phyloP scores from a whole-genome alignment of 2,888 invertebrate species.

The Aphidius colemani region DNA sequence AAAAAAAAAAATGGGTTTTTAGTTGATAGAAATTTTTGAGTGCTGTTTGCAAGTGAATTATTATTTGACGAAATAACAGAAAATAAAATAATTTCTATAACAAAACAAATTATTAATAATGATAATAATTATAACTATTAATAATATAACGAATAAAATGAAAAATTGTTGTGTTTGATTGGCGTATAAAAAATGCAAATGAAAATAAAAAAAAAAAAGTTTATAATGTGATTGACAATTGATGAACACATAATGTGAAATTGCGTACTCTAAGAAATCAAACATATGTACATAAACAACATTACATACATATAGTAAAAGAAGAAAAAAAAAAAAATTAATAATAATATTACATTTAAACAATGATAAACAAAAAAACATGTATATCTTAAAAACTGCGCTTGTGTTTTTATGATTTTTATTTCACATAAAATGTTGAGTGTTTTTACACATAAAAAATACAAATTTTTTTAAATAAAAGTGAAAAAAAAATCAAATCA shows the following conservation, averaged over 20 bases:
- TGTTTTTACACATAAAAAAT: too few species aligned
- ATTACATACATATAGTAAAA: constrained; percentile 29
- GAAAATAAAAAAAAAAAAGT: neutral
- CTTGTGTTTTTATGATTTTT: too few species aligned
- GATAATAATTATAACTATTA: neutral
- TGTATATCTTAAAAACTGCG: neutral
- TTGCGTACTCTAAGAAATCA: constrained; percentile 35
- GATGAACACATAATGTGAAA: too few species aligned
- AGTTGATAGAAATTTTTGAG: too few species aligned
- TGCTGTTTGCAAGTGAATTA: neutral
- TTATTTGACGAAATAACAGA: constrained; percentile 3
- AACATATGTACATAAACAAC: constrained; percentile 36
- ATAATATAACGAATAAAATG: neutral
- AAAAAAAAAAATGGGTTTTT: neutral
- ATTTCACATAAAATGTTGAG: too few species aligned
- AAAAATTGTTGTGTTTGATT: neutral
- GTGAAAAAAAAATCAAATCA: too few species aligned
- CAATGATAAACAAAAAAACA: neutral
- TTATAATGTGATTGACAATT: too few species aligned
- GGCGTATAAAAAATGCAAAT: neutral
- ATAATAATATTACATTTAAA: neutral
- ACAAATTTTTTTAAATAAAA: too few species aligned
- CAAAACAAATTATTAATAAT: neutral
- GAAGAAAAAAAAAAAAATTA: constrained; percentile 25
- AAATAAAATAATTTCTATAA: neutral